Evolutionary conservation across 1,140 invertebrate genomes (phyloP), one percentile per base, ranked within the genome.

Genomic region (Euwallacea similis): DNA sequence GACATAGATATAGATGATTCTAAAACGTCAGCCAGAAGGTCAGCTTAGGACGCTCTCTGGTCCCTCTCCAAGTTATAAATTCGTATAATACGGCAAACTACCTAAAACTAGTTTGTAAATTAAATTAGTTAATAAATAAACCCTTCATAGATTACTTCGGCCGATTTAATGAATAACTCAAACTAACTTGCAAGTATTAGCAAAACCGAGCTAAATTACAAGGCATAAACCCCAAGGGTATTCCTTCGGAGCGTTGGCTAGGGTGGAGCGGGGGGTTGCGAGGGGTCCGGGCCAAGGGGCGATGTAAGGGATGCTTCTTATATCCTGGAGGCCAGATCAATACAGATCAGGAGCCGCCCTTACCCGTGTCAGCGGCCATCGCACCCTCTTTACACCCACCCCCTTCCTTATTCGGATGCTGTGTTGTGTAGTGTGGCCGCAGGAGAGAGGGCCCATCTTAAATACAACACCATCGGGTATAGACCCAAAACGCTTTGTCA

Each of bases 271-370:
- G 65, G 43, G 33, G 15, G 70, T 9, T 11, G 44, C 42, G 61
- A n/a, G 13, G n/a, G 13, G 42, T 54, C 44, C 50, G 66, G 63
- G 60, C 46, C 42, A 63, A 71, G 71, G 77, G 74, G 71, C 74
- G 75, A 81, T 75, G 77, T 81, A 81, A 81, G 79, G 79, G 79
- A 73, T 79, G 79, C 79, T 80, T 81, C 79, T 81, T 81, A 81
- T 77, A 79, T 81, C 78, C 78, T 75, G 78, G 76, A 76, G 76
- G 75, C 62, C 74, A 75, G 79, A 81, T 81, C 79, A 78, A 81
- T 81, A 81, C 79, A 79, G 79, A 81, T 81, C 79, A 81, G 79
- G 78, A 79, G 77, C 76, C 77, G 73, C 79, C 77, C 78, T 77
- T 77, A 78, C 76, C 77, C 79, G 76, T 81, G 79, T 81, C 79